Evolutionary conservation across 2,797 vertebrate genomes (phyloP).

Genomic region (Manis crassicaudata): DNA sequence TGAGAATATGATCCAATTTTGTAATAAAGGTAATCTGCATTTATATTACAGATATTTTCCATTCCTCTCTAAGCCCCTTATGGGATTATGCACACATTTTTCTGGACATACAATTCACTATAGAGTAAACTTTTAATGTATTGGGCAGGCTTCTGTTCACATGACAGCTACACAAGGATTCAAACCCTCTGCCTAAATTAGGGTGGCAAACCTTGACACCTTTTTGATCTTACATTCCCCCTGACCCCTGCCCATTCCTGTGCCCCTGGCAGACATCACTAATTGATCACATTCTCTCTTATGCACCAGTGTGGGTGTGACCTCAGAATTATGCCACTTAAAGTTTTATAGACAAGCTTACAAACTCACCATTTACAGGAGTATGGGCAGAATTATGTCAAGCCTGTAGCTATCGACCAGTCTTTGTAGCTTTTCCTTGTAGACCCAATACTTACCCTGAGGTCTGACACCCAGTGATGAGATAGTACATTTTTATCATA

Average conservation of each 20-base stretch:
- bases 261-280: background rate
- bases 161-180: background rate
- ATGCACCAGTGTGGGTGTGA: background rate
- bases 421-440: background rate
- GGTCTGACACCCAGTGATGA: background rate
- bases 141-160: conserved; percentile 53
- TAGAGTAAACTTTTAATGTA: conserved; percentile 52
- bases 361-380: background rate
- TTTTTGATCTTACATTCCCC: background rate
- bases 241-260: background rate
- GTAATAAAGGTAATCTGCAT: conserved; percentile 53
- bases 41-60: conserved; percentile 70
- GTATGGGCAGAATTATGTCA: background rate
- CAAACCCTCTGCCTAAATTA: background rate
- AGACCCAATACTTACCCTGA: background rate
- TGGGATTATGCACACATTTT: conserved; percentile 62
- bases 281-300: background rate
- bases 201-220: background rate
- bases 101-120: conserved; percentile 67
- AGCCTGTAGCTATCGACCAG: background rate
- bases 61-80: conserved; percentile 64
- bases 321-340: background rate
- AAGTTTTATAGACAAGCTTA: background rate
- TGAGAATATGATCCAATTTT: conserved; percentile 68
- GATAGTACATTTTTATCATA: background rate